Percentiles rank a stretch among this genome's conserved stretches.
phyloP scores from a whole-genome alignment of 2,888 invertebrate species.

The Tenthredo livida region DNA sequence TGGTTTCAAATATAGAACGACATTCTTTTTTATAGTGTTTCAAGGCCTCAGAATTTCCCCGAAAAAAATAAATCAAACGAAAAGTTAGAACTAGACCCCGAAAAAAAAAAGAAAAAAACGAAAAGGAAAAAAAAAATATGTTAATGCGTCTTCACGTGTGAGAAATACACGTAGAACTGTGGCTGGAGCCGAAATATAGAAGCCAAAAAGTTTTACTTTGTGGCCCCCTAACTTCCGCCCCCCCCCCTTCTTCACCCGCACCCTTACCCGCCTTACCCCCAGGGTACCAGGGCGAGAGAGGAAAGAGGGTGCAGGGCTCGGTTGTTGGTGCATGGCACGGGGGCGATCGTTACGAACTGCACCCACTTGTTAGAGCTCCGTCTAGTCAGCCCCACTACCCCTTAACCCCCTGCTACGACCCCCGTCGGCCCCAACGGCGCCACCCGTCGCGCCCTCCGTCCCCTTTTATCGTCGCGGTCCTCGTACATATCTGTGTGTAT shows the following conservation, averaged over 20 bases:
- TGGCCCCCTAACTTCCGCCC: not conserved
- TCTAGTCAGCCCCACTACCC: constrained; percentile 58
- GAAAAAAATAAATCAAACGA: too few relatives aligned
- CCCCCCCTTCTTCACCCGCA: not conserved
- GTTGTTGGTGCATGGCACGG: constrained; percentile 63
- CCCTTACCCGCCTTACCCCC: not conserved
- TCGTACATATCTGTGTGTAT: not conserved
- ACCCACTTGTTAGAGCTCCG: constrained; percentile 72
- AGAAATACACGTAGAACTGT: not conserved
- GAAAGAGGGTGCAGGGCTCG: constrained; percentile 43
- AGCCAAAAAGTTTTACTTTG: constrained; percentile 40
- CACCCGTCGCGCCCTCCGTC: constrained; percentile 45
- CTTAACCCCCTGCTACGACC: constrained; percentile 1
- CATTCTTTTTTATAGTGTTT: too few relatives aligned
- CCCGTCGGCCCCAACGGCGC: constrained; percentile 52
- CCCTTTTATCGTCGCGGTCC: constrained; percentile 42
- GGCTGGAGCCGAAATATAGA: not conserved
- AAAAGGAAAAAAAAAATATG: not conserved
- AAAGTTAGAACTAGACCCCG: too few relatives aligned
- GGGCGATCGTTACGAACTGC: constrained; percentile 70
- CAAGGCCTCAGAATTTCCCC: too few relatives aligned
- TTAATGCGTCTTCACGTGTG: not conserved
- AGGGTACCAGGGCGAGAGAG: not conserved
- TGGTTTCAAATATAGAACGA: too few relatives aligned
- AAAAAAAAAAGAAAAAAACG: not conserved